phyloP scores from a whole-genome alignment of 2,888 invertebrate genomes.

The Drosophila picticornis region DNA sequence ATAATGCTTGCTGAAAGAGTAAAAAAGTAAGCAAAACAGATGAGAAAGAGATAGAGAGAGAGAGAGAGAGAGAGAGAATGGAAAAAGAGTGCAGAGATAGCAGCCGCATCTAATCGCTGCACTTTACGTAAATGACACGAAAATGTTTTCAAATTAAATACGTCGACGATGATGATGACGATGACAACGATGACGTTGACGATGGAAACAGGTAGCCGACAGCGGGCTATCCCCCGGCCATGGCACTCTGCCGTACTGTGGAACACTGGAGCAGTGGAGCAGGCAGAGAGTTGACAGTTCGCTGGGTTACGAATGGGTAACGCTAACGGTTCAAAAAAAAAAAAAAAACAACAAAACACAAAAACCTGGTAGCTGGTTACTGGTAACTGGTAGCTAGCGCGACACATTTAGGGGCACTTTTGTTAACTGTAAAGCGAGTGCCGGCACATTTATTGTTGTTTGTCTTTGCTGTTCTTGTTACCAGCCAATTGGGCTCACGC shows the following conservation, averaged over 20 bases:
- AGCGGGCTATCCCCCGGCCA: conserved; percentile 26
- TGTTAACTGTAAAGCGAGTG: conserved; percentile 58
- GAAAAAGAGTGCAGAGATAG: conserved; percentile 30
- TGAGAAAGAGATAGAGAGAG: conserved; percentile 11
- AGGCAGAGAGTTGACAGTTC: conserved; percentile 52
- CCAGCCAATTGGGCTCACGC: conserved; percentile 50
- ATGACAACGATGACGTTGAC: conserved; percentile 11
- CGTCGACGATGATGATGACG: conserved; percentile 38
- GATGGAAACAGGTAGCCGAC: conserved; percentile 9
- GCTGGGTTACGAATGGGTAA: conserved; percentile 52
- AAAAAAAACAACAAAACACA: background rate
- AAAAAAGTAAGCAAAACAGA: conserved; percentile 5
- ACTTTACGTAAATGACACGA: conserved; percentile 73
- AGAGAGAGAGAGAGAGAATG: conserved; percentile 14
- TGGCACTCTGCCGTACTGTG: conserved; percentile 12
- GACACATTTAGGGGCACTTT: conserved; percentile 53
- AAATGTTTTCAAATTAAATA: conserved; percentile 72
- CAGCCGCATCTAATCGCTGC: conserved; percentile 68
- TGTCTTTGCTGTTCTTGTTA: conserved; percentile 12
- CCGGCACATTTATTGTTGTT: conserved; percentile 14
- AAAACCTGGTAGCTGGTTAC: conserved; percentile 10
- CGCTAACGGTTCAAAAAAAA: conserved; percentile 33
- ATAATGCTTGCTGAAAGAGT: background rate
- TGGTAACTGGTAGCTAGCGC: conserved; percentile 16
- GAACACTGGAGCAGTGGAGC: conserved; percentile 7